Conservation (phyloP, 2,113 vertebrate species). For the Oophaga pumilio region DNA sequence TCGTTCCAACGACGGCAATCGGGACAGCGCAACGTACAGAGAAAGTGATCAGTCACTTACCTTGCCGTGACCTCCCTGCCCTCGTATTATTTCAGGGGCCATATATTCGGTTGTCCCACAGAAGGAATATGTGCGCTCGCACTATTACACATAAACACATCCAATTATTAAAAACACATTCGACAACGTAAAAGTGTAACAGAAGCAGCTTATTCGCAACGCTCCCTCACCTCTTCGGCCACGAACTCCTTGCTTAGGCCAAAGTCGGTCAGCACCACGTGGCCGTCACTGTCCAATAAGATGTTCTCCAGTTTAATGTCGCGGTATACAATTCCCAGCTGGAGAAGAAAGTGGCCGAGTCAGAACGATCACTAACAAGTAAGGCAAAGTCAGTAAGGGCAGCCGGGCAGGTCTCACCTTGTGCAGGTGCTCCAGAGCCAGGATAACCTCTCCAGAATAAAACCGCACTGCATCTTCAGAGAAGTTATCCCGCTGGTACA, state of each 20-base stretch:
- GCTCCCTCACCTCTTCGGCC: slow-evolving; percentile 78
- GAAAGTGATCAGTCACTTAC: slow-evolving; percentile 65
- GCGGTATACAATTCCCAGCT: slow-evolving; percentile 89
- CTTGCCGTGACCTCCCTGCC: slow-evolving; percentile 88
- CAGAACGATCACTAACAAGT: neutral
- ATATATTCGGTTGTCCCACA: slow-evolving; percentile 94
- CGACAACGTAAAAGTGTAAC: neutral
- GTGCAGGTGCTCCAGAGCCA: slow-evolving; percentile 88
- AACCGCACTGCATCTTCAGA: slow-evolving; percentile 85
- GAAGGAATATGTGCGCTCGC: slow-evolving; percentile 89
- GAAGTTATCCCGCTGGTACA: slow-evolving; percentile 91
- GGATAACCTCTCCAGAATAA: slow-evolving; percentile 86
- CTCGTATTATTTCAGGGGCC: slow-evolving; percentile 90
- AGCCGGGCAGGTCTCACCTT: slow-evolving; percentile 73
- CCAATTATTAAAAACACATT: neutral
- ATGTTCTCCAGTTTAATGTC: slow-evolving; percentile 93
- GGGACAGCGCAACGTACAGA: neutral
- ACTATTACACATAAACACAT: slow-evolving; percentile 66
- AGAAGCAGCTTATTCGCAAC: neutral
- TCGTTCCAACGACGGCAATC: neutral
- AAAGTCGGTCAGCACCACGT: slow-evolving; percentile 89
- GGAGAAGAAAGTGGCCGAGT: slow-evolving; percentile 20
- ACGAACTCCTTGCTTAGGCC: slow-evolving; percentile 93
- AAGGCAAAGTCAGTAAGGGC: neutral
- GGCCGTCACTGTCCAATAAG: slow-evolving; percentile 86